Evolutionary conservation across 2,113 vertebrate genomes (phyloP).

Genomic region (Mola mola): DNA sequence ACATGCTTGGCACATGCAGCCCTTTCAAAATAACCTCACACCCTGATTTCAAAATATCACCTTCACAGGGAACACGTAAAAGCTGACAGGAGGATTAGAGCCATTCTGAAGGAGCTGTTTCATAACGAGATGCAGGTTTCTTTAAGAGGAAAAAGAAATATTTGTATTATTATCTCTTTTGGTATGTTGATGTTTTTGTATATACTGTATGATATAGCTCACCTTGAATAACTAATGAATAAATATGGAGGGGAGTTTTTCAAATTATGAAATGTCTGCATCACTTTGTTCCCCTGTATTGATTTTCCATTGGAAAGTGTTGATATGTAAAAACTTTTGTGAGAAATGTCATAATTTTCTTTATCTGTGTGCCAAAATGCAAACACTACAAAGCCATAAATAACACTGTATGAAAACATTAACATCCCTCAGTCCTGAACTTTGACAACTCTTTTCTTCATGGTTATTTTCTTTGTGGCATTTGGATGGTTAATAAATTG

Average conservation of each 20-base stretch:
- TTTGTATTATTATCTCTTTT: constrained; percentile 63
- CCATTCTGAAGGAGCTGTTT: constrained; percentile 17
- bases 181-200: constrained; percentile 74
- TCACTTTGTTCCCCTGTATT: not conserved
- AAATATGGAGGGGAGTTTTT: constrained; percentile 72
- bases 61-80: constrained; percentile 31
- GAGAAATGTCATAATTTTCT: no score
- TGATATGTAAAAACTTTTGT: not conserved
- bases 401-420: constrained; percentile 18
- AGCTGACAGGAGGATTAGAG: constrained; percentile 32
- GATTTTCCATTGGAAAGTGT: constrained; percentile 3
- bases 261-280: constrained; percentile 19
- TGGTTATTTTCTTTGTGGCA: not conserved
- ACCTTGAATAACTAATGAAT: constrained; percentile 70
- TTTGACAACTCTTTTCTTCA: no score
- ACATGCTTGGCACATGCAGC: constrained; percentile 53
- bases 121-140: constrained; percentile 43
- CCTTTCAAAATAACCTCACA: constrained; percentile 66
- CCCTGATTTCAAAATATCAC: constrained; percentile 51
- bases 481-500: not conserved
- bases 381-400: constrained; percentile 31
- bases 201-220: constrained; percentile 69
- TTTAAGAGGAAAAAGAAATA: constrained; percentile 39
- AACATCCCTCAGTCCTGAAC: no score
- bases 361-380: constrained; percentile 7